These are phyloP conservation scores for Anastrepha obliqua DNA, from an alignment of 1,140 invertebrate genomes.

Conservation along the genomic window DNA sequence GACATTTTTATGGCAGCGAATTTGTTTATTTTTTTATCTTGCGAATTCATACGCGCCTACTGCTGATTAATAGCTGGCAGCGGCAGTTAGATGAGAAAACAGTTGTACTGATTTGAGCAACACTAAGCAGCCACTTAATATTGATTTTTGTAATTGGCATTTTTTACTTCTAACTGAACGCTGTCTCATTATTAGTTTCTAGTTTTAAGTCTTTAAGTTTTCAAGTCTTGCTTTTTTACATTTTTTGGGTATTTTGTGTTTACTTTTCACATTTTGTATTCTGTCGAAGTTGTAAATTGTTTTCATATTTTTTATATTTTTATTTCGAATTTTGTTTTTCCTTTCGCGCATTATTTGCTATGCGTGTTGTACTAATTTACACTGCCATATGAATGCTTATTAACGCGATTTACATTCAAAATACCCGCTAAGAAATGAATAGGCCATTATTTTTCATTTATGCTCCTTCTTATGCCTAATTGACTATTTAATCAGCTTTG, in stretches of 20 bases:
- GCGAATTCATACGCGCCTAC: background rate
- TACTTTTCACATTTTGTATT: no score
- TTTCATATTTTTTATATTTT: no score
- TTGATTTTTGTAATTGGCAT: background rate
- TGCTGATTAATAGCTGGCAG: background rate
- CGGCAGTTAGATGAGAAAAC: background rate
- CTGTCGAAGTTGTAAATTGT: no score
- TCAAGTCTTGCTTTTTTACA: no score
- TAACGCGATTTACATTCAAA: background rate
- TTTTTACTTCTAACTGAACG: background rate
- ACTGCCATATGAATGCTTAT: background rate
- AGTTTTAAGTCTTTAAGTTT: no score
- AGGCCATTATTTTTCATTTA: background rate
- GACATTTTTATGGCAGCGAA: no score
- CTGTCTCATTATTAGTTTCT: no score
- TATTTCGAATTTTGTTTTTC: background rate
- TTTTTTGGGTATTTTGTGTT: no score
- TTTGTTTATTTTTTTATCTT: no score
- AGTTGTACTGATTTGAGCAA: background rate
- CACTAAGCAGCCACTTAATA: background rate
- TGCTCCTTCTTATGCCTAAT: no score
- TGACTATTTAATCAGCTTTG: no score
- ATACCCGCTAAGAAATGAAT: background rate
- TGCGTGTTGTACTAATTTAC: background rate
- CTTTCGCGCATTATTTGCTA: background rate